Evolutionary conservation across 2,797 vertebrate species (phyloP).

Genomic region (Zonotrichia albicollis): DNA sequence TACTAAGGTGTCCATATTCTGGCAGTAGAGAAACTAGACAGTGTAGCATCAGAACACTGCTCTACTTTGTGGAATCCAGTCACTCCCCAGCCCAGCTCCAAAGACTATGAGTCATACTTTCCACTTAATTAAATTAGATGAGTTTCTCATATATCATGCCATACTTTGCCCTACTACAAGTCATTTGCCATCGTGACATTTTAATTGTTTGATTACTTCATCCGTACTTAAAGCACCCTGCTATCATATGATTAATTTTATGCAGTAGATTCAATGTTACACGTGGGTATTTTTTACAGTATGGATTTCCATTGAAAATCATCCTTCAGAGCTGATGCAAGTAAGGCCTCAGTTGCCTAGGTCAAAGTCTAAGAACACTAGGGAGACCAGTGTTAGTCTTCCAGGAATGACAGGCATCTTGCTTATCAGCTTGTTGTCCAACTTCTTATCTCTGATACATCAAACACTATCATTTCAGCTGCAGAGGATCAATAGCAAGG

Average conservation of each 20-base stretch:
- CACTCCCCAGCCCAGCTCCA: neutral
- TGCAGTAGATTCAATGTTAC: neutral
- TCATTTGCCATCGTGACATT: neutral
- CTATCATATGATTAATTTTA: neutral
- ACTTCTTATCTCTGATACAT: neutral
- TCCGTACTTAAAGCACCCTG: neutral
- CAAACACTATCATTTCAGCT: neutral
- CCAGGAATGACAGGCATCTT: neutral
- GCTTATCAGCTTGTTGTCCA: neutral
- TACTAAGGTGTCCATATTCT: neutral
- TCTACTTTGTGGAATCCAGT: neutral
- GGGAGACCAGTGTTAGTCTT: neutral
- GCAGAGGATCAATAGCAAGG: neutral
- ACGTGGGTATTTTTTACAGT: neutral
- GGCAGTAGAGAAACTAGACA: neutral
- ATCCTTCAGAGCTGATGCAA: neutral
- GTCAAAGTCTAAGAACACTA: neutral
- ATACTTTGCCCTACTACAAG: neutral
- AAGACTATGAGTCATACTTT: slow-evolving; percentile 23
- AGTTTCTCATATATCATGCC: neutral
- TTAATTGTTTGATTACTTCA: neutral
- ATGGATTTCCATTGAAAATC: neutral
- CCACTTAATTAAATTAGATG: neutral
- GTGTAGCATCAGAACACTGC: neutral
- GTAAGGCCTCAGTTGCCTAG: neutral